Evolutionary conservation across 2,797 vertebrate genomes (phyloP).

Genomic region (Crocidura indochinensis): DNA sequence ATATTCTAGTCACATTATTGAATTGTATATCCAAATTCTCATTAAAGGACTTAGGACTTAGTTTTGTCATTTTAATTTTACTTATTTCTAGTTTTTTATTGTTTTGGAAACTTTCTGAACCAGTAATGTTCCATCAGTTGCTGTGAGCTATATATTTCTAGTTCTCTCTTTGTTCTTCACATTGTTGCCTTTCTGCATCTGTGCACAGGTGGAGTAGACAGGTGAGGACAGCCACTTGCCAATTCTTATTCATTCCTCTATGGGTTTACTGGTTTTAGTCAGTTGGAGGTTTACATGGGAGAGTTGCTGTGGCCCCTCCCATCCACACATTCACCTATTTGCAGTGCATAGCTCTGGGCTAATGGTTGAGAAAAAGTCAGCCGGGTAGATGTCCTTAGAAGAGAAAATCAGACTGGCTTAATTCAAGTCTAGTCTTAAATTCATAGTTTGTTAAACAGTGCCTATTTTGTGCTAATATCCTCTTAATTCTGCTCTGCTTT

Average conservation of each 20-base stretch:
- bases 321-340: background rate
- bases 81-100: background rate
- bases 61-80: background rate
- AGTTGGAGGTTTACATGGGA: background rate
- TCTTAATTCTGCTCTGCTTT: background rate
- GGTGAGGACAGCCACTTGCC: background rate
- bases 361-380: background rate
- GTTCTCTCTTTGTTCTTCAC: background rate
- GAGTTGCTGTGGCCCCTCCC: background rate
- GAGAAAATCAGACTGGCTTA: constrained; percentile 15
- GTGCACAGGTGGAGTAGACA: background rate
- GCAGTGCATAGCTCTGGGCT: background rate
- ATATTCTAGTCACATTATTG: background rate
- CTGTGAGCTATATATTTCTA: background rate
- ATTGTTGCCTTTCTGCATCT: background rate
- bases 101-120: constrained; percentile 29
- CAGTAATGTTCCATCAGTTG: background rate
- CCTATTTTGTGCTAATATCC: background rate
- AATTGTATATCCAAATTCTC: background rate
- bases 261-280: background rate
- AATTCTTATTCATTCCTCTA: background rate
- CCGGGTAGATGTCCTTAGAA: background rate
- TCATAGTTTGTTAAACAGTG: background rate
- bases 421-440: background rate
- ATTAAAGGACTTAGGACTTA: background rate